phyloP scores from a whole-genome alignment of 2,888 invertebrate genomes.

The Julus scandinavius region DNA sequence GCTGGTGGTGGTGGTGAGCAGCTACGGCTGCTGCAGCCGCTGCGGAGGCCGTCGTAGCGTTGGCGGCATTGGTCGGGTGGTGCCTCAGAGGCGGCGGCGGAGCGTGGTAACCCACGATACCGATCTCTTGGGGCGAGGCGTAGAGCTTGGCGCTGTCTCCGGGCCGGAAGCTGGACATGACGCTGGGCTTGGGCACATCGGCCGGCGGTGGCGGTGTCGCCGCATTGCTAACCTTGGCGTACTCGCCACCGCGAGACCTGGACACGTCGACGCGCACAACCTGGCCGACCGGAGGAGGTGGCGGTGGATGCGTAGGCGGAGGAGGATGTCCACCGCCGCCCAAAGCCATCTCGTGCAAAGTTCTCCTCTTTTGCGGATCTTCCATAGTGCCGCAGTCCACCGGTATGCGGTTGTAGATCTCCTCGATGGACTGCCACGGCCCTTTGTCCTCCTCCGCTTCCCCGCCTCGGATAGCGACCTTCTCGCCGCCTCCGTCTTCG shows the following conservation, averaged over 20 bases:
- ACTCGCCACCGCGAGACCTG: slow-evolving; percentile 62
- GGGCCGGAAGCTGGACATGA: slow-evolving; percentile 90
- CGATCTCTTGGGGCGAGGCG: slow-evolving; percentile 87
- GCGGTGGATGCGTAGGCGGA: slow-evolving; percentile 84
- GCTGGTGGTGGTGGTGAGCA: no score
- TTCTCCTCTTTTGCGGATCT: not conserved
- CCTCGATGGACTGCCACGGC: slow-evolving; percentile 54
- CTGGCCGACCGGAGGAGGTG: slow-evolving; percentile 74
- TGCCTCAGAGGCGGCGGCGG: slow-evolving; percentile 57
- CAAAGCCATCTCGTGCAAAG: slow-evolving; percentile 21
- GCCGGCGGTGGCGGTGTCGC: slow-evolving; percentile 57
- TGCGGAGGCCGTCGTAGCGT: not conserved
- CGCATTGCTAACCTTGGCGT: slow-evolving; percentile 64
- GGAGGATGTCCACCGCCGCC: slow-evolving; percentile 68
- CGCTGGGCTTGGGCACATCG: slow-evolving; percentile 64
- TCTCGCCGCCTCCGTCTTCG: not conserved
- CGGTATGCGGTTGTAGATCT: slow-evolving; percentile 45
- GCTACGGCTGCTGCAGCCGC: slow-evolving; percentile 43
- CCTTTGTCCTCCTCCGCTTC: not conserved
- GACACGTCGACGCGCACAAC: slow-evolving; percentile 74
- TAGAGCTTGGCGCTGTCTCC: slow-evolving; percentile 85
- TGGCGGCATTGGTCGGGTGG: slow-evolving; percentile 53
- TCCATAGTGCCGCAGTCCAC: slow-evolving; percentile 12
- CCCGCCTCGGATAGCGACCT: not conserved
- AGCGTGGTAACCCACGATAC: slow-evolving; percentile 71